These are phyloP conservation scores for Mesochorus sp. DNA, from an alignment of 2,888 invertebrate genomes.

Conservation along the genomic window DNA sequence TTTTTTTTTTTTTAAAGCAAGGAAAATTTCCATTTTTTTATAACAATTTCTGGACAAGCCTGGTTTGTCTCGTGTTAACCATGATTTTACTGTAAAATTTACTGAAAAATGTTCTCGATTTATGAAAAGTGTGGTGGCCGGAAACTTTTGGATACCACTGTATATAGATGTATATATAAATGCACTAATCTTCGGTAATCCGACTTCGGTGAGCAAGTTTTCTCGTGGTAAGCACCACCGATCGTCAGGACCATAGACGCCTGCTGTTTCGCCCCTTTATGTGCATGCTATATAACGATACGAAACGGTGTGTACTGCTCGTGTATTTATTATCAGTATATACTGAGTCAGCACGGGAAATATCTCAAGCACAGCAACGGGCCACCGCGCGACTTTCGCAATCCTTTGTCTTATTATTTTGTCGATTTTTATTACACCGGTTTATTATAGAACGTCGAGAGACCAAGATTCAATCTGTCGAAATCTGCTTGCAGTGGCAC, in stretches of 20 bases:
- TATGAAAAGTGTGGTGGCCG: too few species aligned
- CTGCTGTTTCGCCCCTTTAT: background rate
- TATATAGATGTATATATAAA: too few species aligned
- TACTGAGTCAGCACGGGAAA: conserved; percentile 63
- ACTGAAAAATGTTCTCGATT: too few species aligned
- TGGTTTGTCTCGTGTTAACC: too few species aligned
- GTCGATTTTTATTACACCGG: conserved; percentile 53
- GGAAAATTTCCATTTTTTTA: too few species aligned
- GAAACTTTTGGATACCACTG: too few species aligned
- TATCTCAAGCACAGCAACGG: background rate
- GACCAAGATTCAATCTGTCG: conserved; percentile 53
- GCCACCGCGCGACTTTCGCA: conserved; percentile 59
- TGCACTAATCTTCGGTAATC: conserved; percentile 23
- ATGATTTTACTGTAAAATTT: too few species aligned
- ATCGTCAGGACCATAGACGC: conserved; percentile 27
- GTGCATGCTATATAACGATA: conserved; percentile 9
- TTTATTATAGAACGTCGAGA: conserved; percentile 29
- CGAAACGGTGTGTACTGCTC: conserved; percentile 46
- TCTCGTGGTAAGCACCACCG: conserved; percentile 36
- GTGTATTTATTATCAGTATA: conserved; percentile 68
- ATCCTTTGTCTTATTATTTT: conserved; percentile 64
- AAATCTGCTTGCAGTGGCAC: conserved; percentile 62
- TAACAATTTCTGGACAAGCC: too few species aligned
- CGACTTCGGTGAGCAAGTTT: conserved; percentile 30
- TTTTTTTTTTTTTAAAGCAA: too few species aligned